Evolutionary conservation across 2,797 vertebrate genomes (phyloP), one percentile per base, ranked within the genome.

Genomic region (Tarsius wallacei): DNA sequence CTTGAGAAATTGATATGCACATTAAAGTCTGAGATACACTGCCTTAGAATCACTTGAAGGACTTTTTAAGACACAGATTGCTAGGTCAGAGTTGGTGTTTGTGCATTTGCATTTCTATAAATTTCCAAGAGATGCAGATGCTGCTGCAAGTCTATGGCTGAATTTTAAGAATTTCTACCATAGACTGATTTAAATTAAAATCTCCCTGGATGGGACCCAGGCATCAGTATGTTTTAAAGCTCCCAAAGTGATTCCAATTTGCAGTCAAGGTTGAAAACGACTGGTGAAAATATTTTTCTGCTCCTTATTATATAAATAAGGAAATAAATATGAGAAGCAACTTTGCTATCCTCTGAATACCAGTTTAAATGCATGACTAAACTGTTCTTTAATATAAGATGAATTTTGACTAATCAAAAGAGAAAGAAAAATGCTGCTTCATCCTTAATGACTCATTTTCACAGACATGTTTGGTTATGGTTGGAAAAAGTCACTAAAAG

Each of bases 371-470:
- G 88, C 83, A 61, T 91, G 57, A 91, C n/a, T 88, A 95, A 96
- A 47, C 7, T 26, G 28, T 94, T 95, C 78, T 59, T 83, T 73
- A 80, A 80, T 26, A 47, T 83, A 91, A 83, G 42, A 94, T 93
- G 16, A 93, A 95, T 82, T 96, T 89, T 88, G 88, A 81, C 74
- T 96, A 96, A 85, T 90, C 36, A 76, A 95, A 94, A 49, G 26
- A 63, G 51, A 87, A 91, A 84, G 17, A 70, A 89, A 95, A 82
- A 49, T 36, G 71, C 15, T 71, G 53, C 17, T 87, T 66, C 86
- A 70, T 88, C 31, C 26, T 83, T 42, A 89, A 49, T 93, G 63
- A 82, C 36, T 89, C 70, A 78, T 49, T 96, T 87, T n/a, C n/a
- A 87, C 17, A 74, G 42, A 66, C 51, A 78, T 12, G 12, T 92